These are phyloP conservation scores for Rattus rattus DNA, from an alignment of 2,113 vertebrate species.

Conservation along the genomic window DNA sequence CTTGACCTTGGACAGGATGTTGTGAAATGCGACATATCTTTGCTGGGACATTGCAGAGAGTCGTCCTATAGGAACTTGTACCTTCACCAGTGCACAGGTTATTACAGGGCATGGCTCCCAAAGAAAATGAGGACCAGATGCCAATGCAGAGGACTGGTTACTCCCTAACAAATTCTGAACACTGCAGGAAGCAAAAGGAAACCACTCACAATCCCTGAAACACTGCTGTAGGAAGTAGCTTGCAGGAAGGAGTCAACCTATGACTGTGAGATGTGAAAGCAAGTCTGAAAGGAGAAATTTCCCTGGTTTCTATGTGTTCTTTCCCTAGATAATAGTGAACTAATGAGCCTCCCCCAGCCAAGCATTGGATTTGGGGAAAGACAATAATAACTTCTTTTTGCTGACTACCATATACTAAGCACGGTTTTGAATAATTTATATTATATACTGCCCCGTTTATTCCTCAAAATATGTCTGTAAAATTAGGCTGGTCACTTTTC, in stretches of 20 bases:
- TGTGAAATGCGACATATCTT: background rate
- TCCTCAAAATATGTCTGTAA: background rate
- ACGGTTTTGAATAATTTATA: background rate
- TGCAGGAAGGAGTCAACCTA: background rate
- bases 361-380: background rate
- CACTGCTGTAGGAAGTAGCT: background rate
- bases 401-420: background rate
- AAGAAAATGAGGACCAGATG: background rate
- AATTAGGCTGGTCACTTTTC: background rate
- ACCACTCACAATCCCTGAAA: background rate
- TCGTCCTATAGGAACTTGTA: background rate
- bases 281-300: background rate
- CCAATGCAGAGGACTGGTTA: rapidly evolving
- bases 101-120: background rate
- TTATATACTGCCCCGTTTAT: background rate
- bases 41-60: background rate
- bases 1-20: background rate
- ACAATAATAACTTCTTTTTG: background rate
- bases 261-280: background rate
- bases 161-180: background rate
- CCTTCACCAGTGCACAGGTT: too few relatives aligned
- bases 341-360: background rate
- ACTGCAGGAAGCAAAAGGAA: background rate
- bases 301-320: background rate
- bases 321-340: background rate